A percentile compares a stretch with the other conserved stretches of the same genome.
Evolutionary conservation across 2,888 invertebrate genomes (phyloP).

Genomic region (Mesochorus sp.): DNA sequence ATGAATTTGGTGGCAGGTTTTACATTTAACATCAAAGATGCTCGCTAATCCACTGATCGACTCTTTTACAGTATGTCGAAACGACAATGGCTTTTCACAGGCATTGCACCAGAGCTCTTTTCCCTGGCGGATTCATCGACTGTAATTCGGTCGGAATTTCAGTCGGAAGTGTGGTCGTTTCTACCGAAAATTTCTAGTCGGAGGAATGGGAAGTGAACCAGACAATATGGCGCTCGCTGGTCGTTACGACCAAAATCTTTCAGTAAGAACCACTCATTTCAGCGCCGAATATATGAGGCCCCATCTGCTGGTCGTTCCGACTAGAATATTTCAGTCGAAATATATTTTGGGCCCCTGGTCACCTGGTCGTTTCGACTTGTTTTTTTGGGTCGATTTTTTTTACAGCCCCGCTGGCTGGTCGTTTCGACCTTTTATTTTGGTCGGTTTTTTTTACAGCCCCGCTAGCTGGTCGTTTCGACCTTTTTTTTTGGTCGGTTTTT

Average conservation of each 20-base stretch:
- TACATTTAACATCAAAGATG: constrained; percentile 25
- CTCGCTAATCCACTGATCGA: constrained; percentile 15
- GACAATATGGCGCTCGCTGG: too few species aligned
- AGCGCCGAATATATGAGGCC: not conserved
- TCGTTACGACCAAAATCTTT: not conserved
- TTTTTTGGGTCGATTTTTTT: not conserved
- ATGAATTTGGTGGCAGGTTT: not conserved
- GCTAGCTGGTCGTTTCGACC: not conserved
- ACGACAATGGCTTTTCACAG: constrained; percentile 11
- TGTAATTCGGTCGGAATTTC: too few species aligned
- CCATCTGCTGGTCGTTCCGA: not conserved
- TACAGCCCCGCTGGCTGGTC: too few species aligned
- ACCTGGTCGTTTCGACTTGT: not conserved
- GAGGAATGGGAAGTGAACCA: too few species aligned
- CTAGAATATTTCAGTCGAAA: not conserved
- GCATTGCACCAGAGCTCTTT: constrained; percentile 17
- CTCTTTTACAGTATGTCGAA: constrained; percentile 13
- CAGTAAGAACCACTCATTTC: too few species aligned
- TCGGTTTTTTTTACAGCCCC: not conserved
- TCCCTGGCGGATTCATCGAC: too few species aligned
- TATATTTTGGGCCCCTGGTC: not conserved
- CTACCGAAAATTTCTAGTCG: too few species aligned
- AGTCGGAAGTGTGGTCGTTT: too few species aligned
- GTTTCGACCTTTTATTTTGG: not conserved
- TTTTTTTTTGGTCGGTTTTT: too few species aligned